Evolutionary conservation across 2,797 vertebrate species (phyloP), one percentile per base, ranked within the genome.

Genomic region (Carduelis carduelis): DNA sequence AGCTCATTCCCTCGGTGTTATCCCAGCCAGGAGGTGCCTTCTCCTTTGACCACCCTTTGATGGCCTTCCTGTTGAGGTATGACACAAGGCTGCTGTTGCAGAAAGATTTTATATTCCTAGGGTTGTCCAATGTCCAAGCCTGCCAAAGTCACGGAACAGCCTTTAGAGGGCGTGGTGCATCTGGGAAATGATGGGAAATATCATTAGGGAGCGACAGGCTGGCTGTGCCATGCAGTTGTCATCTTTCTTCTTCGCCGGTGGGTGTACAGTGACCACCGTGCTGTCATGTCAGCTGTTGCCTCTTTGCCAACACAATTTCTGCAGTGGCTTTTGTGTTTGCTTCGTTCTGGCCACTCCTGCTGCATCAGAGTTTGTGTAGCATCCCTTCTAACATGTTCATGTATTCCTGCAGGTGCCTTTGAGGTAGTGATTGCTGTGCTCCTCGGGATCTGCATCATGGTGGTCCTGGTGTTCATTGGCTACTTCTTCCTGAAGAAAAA

Each of bases 401-500:
- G 0, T 81, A 13, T 30, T 44, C 28, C 37, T 8, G 3, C 87
- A 98, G 98, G 97, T 78, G 97, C 98, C 85, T 98, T 89, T 49
- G 93, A 97, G 74, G 47, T 98, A 5, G 98, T 84, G 2, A 34
- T 98, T n/a, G 98, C 98, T 0, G 98, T 97, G 22, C 13, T 99
- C 12, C 98, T 99, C 1, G 98, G 95, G 30, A 27, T 98, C 44
- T 98, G 98, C 69, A 99, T 99, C 52, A 61, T 98, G 88, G 92
- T 98, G 74, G 94, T 99, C 13, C 81, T 99, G 21, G 95, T 79
- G 12, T 30, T 99, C 74, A 96, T 99, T 32, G 92, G 97, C 34
- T 99, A 99, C 97, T 99, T 98, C 97, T 86, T 98, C 69, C 20
- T 99, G 77, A 99, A 98, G 97, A 98, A 97, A 44, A 98, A 94